Percentiles rank a stretch among this genome's conserved stretches.
These are phyloP conservation scores for Hipposideros armiger DNA, from an alignment of 2,113 vertebrate genomes.

Conservation along the genomic window DNA sequence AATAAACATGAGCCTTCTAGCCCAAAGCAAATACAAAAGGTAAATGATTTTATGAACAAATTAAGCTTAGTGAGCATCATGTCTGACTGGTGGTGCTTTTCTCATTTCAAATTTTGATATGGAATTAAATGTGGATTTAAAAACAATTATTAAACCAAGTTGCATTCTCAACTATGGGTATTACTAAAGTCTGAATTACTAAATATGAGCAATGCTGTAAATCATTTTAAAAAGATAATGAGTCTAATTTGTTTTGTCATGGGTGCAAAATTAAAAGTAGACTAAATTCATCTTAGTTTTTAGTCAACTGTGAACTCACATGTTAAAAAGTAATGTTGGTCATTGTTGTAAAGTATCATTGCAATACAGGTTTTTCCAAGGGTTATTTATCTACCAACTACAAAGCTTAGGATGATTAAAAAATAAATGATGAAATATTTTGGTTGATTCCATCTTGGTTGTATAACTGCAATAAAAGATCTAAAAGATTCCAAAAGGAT, in stretches of 20 bases:
- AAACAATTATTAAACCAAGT: slow-evolving; percentile 34
- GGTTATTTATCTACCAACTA: background rate
- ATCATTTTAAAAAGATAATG: slow-evolving; percentile 46
- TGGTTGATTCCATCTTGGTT: background rate
- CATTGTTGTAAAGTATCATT: background rate
- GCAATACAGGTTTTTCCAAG: background rate
- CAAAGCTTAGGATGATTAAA: background rate
- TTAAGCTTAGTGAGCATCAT: background rate
- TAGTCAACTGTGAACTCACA: background rate
- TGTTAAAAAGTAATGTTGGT: background rate
- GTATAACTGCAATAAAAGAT: background rate
- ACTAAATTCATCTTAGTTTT: background rate
- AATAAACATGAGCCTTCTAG: background rate
- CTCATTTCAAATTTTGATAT: background rate
- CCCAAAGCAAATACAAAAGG: background rate
- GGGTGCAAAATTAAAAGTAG: background rate
- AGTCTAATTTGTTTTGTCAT: background rate
- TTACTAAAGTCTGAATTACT: slow-evolving; percentile 6
- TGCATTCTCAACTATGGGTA: background rate
- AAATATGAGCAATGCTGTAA: background rate
- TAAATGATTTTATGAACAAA: slow-evolving; percentile 50
- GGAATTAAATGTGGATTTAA: slow-evolving; percentile 20
- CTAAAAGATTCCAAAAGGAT: background rate
- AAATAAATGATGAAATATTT: background rate
- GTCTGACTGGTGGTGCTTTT: background rate